phyloP scores from a whole-genome alignment of 64 coral and sea anemone species.

The Pocillopora damicornis region DNA sequence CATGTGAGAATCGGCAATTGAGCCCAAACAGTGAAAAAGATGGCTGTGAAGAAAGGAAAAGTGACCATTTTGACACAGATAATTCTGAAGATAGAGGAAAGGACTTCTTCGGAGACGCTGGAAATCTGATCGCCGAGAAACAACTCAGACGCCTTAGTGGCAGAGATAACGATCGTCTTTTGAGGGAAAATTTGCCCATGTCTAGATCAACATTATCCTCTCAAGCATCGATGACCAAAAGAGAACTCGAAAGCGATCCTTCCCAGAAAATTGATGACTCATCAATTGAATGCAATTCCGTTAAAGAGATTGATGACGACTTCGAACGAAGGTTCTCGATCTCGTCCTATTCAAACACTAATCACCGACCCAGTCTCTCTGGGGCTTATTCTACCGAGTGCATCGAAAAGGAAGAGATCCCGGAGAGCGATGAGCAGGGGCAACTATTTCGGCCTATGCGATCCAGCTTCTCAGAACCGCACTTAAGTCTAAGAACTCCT shows the following conservation, averaged over 20 bases:
- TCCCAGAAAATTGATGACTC: slow-evolving; percentile 22
- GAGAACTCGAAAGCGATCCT: not conserved
- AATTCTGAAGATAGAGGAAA: not conserved
- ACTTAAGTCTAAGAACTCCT: slow-evolving; percentile 22
- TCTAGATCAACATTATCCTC: not conserved
- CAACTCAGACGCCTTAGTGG: not conserved
- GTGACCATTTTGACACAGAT: not conserved
- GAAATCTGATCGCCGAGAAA: not conserved
- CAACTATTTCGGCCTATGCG: slow-evolving; percentile 26
- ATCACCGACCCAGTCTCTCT: slow-evolving; percentile 33
- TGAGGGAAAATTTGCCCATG: not conserved
- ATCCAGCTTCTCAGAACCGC: slow-evolving; percentile 55
- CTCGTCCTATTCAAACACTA: not conserved
- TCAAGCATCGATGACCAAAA: not conserved
- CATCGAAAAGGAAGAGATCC: slow-evolving; percentile 30
- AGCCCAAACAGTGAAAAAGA: not conserved
- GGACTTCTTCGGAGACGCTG: not conserved
- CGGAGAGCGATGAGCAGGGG: slow-evolving; percentile 7
- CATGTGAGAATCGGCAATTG: not conserved
- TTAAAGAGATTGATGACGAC: not conserved
- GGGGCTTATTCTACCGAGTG: slow-evolving; percentile 49
- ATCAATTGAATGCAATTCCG: not conserved
- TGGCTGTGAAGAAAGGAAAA: not conserved
- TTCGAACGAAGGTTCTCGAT: not conserved
- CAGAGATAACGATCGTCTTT: not conserved